Evolutionary conservation across 2,797 vertebrate species (phyloP).

Genomic region (Sebastes baramenuke): DNA sequence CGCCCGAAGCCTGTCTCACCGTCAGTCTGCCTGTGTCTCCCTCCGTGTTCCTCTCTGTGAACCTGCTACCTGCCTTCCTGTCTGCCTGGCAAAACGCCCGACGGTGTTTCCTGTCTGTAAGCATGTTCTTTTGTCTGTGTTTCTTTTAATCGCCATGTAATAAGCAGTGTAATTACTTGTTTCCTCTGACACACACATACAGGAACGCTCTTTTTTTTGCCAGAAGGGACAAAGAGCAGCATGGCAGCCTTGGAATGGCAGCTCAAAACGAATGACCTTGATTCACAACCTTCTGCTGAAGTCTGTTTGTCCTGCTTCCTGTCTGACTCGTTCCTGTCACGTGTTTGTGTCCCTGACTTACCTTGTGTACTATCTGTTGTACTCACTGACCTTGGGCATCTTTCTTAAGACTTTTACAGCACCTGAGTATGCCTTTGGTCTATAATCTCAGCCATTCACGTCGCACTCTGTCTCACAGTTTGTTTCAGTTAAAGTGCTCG

Average conservation of each 20-base stretch:
- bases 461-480: not conserved
- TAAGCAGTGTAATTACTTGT: slow-evolving; percentile 7
- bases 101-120: slow-evolving; percentile 2
- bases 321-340: not conserved
- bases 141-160: slow-evolving; percentile 4
- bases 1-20: slow-evolving; percentile 51
- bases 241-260: slow-evolving; percentile 11
- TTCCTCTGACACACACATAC: slow-evolving; percentile 1
- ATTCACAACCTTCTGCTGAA: slow-evolving; percentile 19
- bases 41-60: slow-evolving; percentile 6
- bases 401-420: not conserved
- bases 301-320: slow-evolving; percentile 31
- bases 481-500: not conserved
- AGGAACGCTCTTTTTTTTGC: not conserved
- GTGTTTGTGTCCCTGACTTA: slow-evolving; percentile 22
- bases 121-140: slow-evolving; percentile 4
- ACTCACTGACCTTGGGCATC: slow-evolving; percentile 31
- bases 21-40: slow-evolving; percentile 44
- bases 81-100: slow-evolving; percentile 3
- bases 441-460: slow-evolving; percentile 9
- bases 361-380: slow-evolving; percentile 11
- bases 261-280: slow-evolving; percentile 41
- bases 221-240: slow-evolving; percentile 10
- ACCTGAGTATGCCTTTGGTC: not conserved
- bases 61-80: slow-evolving; percentile 16